These are phyloP conservation scores for Zeus faber DNA, from an alignment of 2,113 vertebrate genomes.

Conservation along the genomic window DNA sequence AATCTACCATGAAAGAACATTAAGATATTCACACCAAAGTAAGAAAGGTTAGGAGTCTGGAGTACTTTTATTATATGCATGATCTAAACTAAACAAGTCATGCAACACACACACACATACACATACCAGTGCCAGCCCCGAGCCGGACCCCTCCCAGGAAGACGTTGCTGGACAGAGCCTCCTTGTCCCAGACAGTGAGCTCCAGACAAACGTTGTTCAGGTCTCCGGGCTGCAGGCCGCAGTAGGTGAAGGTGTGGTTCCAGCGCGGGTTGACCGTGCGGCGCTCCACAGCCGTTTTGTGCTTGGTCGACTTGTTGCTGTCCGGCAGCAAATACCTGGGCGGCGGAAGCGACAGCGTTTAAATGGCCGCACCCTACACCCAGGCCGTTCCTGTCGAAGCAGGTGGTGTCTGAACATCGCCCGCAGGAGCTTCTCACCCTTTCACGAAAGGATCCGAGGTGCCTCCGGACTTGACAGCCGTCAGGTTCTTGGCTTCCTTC, in stretches of 20 bases:
- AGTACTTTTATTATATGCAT: background rate
- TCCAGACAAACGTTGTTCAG: slow-evolving; percentile 89
- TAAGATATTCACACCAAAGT: too few species aligned
- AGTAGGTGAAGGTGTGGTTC: slow-evolving; percentile 94
- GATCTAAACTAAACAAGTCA: background rate
- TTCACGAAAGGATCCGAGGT: slow-evolving; percentile 96
- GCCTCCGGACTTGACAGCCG: slow-evolving; percentile 90
- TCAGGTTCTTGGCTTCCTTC: slow-evolving; percentile 96
- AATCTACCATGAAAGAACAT: too few species aligned
- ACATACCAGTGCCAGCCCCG: slow-evolving; percentile 85
- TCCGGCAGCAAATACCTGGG: slow-evolving; percentile 92
- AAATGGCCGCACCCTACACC: too few species aligned
- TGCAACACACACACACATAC: background rate
- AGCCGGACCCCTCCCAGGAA: slow-evolving; percentile 93
- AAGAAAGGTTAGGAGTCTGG: background rate
- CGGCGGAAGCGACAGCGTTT: too few species aligned
- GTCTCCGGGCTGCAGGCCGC: slow-evolving; percentile 83
- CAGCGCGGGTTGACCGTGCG: slow-evolving; percentile 91
- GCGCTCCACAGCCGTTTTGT: slow-evolving; percentile 90
- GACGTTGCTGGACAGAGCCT: slow-evolving; percentile 91
- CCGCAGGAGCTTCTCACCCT: slow-evolving; percentile 74
- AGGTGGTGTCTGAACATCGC: background rate
- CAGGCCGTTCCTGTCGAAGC: background rate
- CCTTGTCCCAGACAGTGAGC: slow-evolving; percentile 96
- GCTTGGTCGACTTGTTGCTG: slow-evolving; percentile 92